A percentile compares a stretch with the other conserved stretches of the same genome.
phyloP scores from a whole-genome alignment of 2,113 vertebrate genomes.

The Leiothrix lutea region DNA sequence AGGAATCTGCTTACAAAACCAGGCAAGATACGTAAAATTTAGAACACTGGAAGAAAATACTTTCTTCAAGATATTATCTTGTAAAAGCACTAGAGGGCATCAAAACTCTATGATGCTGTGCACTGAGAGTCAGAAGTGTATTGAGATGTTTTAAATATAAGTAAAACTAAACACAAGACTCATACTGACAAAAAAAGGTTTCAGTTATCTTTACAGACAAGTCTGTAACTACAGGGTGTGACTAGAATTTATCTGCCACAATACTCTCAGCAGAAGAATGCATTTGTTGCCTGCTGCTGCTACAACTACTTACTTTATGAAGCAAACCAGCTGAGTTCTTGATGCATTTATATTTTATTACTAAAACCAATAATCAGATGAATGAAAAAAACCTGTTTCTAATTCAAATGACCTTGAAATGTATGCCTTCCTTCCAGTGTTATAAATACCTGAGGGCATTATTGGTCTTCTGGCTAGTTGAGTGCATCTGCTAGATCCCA shows the following conservation, averaged over 20 bases:
- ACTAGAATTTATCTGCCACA: neutral
- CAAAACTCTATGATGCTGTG: neutral
- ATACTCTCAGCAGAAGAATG: neutral
- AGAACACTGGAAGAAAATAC: neutral
- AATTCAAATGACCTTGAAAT: neutral
- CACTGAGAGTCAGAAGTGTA: neutral
- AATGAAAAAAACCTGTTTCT: neutral
- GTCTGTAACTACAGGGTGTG: neutral
- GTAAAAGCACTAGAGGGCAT: constrained; percentile 58
- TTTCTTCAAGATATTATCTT: neutral
- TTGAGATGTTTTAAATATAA: neutral
- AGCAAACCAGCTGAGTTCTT: neutral
- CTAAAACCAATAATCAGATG: neutral
- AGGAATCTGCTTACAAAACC: neutral
- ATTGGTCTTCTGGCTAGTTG: neutral
- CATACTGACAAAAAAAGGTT: neutral
- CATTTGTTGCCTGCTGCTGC: neutral
- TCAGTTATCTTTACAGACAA: neutral
- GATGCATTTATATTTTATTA: neutral
- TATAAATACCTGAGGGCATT: constrained; percentile 66
- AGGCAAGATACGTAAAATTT: neutral
- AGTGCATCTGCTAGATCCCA: neutral
- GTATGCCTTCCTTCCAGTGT: neutral
- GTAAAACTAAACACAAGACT: neutral
- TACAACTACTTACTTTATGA: neutral